Evolutionary conservation across 2,797 vertebrate genomes (phyloP), one percentile per base, ranked within the genome.

Genomic region (Meda fulgida): DNA sequence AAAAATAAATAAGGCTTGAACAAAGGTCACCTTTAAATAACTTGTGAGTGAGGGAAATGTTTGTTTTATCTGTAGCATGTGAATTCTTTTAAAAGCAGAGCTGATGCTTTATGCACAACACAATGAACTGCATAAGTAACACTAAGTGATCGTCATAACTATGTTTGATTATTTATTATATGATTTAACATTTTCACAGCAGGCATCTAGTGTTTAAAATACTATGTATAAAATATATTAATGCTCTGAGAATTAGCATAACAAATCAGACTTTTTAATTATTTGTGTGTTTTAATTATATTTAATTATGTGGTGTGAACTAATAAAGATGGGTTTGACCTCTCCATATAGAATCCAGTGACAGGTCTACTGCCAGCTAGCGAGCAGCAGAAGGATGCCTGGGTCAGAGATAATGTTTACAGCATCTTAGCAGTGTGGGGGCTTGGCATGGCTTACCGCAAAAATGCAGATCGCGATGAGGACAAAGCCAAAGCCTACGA

Each of bases 401-500:
- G 98, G 98, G 97, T 99, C 1, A 95, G 98, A 79, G 98, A 99
- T 89, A 99, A 99, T 73, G 94, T 99, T 77, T 99, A 99, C 92
- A 99, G 98, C 85, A 95, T 99, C 86, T 94, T 99, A 94, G 95
- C 98, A 0, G 98, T 99, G 69, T 99, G 98, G 98, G 98, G 96
- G 1, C 95, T 99, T 84, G 98, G 98, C 2, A 98, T 99, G 98
- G 98, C 98, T 2, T 99, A 99, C 84, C 96, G 98, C 72, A 99
- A 99, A 94, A 99, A 99, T 0, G 98, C 98, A 0, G 98, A 99
- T 91, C 96, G 97, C 0, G 98, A 99, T 0, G 98, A 99, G 91
- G 98, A 99, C 89, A 99, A 99, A 91, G 98, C 98, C 91, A 99
- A 99, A 87, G 97, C 98, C 76, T 99, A 99, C 0, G 98, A 99